phyloP scores from a whole-genome alignment of 2,113 vertebrate genomes.

The Gambusia affinis region DNA sequence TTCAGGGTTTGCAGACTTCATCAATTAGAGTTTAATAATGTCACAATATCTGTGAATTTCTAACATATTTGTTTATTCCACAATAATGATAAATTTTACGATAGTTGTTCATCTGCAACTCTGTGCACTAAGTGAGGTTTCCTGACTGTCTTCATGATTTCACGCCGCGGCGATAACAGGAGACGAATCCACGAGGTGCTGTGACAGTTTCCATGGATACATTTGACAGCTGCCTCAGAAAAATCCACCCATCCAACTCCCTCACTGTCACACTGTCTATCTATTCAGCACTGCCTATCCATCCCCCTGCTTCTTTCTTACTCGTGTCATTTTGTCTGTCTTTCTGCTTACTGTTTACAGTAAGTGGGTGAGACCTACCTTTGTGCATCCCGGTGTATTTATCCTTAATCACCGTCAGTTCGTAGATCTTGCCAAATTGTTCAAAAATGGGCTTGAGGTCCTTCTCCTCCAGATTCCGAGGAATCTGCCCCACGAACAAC shows the following conservation, averaged over 20 bases:
- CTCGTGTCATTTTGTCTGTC: not conserved
- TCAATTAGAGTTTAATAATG: not conserved
- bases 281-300: not conserved
- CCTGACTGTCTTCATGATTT: conserved; percentile 30
- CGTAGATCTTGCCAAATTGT: conserved; percentile 95
- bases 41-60: not conserved
- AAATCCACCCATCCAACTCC: conserved; percentile 45
- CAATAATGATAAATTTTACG: not conserved
- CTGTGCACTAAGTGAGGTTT: conserved; percentile 6
- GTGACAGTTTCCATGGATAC: conserved; percentile 77
- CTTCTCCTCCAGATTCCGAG: conserved; percentile 92
- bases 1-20: not conserved
- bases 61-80: not conserved
- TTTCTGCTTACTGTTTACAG: conserved; percentile 17
- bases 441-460: conserved; percentile 94
- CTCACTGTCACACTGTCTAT: conserved; percentile 22
- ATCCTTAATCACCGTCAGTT: conserved; percentile 97
- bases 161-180: conserved; percentile 34
- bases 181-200: conserved; percentile 49
- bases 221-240: conserved; percentile 48
- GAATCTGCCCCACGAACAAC: conserved; percentile 95
- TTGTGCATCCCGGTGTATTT: conserved; percentile 98
- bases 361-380: conserved; percentile 77
- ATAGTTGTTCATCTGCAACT: not conserved
- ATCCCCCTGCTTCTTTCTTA: not conserved